Percentiles rank a stretch among this genome's conserved stretches.
Evolutionary conservation across 2,113 vertebrate genomes (phyloP).

Genomic region (Mastomys coucha): DNA sequence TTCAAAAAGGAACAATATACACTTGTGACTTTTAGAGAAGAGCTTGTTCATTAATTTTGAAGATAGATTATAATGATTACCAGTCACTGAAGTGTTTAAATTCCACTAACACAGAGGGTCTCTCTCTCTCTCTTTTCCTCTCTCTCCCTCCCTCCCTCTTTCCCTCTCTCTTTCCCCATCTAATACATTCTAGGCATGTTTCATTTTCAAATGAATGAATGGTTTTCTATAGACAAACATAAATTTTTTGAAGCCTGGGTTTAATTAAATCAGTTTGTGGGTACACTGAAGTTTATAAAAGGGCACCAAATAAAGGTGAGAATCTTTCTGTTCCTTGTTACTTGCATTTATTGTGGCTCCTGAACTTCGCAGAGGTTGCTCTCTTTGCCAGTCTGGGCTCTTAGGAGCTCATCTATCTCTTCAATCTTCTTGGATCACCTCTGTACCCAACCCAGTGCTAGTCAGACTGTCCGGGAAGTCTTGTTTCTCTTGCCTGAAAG

Average conservation of each 20-base stretch:
- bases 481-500: background rate
- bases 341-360: background rate
- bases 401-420: background rate
- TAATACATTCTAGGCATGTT: background rate
- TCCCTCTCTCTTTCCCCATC: too few relatives aligned
- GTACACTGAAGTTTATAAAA: background rate
- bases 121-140: too few relatives aligned
- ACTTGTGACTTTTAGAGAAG: background rate
- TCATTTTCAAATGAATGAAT: slow-evolving; percentile 54
- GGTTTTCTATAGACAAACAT: background rate
- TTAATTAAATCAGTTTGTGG: slow-evolving; percentile 7
- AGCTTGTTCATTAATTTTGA: slow-evolving; percentile 28
- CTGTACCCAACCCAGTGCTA: background rate
- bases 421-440: background rate
- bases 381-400: background rate
- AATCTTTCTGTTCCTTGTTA: background rate
- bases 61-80: background rate
- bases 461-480: too few relatives aligned
- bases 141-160: background rate
- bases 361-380: too few relatives aligned
- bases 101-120: background rate
- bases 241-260: background rate
- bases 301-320: background rate
- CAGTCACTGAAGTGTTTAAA: background rate
- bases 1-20: background rate